Evolutionary conservation across 2,888 invertebrate species (phyloP).

Genomic region (Sarcophaga subvicina): DNA sequence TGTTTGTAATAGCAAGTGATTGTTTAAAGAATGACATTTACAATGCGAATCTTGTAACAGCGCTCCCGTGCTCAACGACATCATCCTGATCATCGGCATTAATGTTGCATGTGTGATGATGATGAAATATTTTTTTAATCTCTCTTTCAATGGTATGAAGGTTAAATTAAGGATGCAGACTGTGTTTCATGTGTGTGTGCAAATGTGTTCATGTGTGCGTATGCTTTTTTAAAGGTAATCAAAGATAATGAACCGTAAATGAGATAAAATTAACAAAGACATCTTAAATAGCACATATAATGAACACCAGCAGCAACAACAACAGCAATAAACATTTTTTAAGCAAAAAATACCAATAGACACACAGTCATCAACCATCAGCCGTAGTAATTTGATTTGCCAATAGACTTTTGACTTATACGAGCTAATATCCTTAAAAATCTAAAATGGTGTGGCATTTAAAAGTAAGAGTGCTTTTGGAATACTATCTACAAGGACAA

Average conservation of each 20-base stretch:
- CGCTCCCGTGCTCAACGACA: too few species aligned
- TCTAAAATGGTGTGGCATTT: too few species aligned
- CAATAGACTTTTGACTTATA: too few species aligned
- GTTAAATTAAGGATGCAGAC: slow-evolving; percentile 24
- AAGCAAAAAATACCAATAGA: too few species aligned
- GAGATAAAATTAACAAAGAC: slow-evolving; percentile 61
- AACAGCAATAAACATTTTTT: too few species aligned
- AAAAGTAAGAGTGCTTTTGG: too few species aligned
- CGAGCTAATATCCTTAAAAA: too few species aligned
- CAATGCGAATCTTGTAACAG: slow-evolving; percentile 11
- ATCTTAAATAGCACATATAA: slow-evolving; percentile 59
- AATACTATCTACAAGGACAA: too few species aligned
- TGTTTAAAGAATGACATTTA: slow-evolving; percentile 56
- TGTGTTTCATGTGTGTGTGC: neutral
- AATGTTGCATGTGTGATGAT: neutral
- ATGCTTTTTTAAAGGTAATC: slow-evolving; percentile 38
- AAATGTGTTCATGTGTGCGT: neutral
- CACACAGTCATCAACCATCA: neutral
- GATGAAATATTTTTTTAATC: neutral
- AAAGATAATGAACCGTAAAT: slow-evolving; percentile 20
- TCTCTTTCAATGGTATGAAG: slow-evolving; percentile 23
- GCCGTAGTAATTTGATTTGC: too few species aligned
- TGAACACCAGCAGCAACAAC: slow-evolving; percentile 31
- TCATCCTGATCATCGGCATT: too few species aligned
- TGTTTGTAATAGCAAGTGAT: slow-evolving; percentile 52